A percentile compares a stretch with the other conserved stretches of the same genome.
Evolutionary conservation across 2,888 invertebrate species (phyloP).

Genomic region (Drepanosiphum platanoidis): DNA sequence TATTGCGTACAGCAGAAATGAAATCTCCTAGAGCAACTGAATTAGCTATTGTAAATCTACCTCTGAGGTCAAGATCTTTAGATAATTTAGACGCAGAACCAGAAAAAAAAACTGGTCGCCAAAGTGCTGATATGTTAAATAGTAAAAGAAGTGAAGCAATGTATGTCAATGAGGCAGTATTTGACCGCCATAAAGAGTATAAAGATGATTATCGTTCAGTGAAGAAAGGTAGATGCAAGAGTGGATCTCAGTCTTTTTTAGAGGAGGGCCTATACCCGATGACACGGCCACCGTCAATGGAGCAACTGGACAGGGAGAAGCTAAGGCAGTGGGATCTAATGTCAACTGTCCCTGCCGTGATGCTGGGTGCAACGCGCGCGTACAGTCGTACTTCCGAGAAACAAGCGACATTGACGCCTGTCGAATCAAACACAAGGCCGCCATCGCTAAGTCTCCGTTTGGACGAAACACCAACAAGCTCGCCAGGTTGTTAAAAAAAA

Average conservation of each 20-base stretch:
- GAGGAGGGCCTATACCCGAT: slow-evolving; percentile 69
- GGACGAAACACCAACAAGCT: slow-evolving; percentile 63
- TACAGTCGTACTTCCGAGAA: slow-evolving; percentile 63
- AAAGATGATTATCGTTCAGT: slow-evolving; percentile 68
- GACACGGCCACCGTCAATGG: slow-evolving; percentile 65
- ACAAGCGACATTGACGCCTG: slow-evolving; percentile 58
- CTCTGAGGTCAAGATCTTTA: slow-evolving; percentile 75
- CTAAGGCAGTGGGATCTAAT: slow-evolving; percentile 88
- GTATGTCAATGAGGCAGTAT: slow-evolving; percentile 76
- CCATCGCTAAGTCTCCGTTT: slow-evolving; percentile 60
- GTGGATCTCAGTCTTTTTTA: slow-evolving; percentile 68
- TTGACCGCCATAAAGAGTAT: slow-evolving; percentile 64
- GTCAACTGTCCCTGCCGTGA: slow-evolving; percentile 78
- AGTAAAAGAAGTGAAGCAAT: slow-evolving; percentile 78
- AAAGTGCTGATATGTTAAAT: slow-evolving; percentile 64
- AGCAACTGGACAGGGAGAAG: slow-evolving; percentile 82
- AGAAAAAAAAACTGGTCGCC: slow-evolving; percentile 63
- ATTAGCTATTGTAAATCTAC: slow-evolving; percentile 49
- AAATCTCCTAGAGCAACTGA: slow-evolving; percentile 71
- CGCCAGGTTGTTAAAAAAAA: slow-evolving; percentile 63
- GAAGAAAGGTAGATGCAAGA: slow-evolving; percentile 67
- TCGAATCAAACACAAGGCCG: slow-evolving; percentile 61
- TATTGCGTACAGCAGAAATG: slow-evolving; percentile 64
- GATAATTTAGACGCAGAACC: slow-evolving; percentile 76
- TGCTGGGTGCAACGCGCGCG: slow-evolving; percentile 64